These are phyloP conservation scores for Polydrusus cervinus DNA, from an alignment of 2,888 invertebrate genomes.

Conservation along the genomic window DNA sequence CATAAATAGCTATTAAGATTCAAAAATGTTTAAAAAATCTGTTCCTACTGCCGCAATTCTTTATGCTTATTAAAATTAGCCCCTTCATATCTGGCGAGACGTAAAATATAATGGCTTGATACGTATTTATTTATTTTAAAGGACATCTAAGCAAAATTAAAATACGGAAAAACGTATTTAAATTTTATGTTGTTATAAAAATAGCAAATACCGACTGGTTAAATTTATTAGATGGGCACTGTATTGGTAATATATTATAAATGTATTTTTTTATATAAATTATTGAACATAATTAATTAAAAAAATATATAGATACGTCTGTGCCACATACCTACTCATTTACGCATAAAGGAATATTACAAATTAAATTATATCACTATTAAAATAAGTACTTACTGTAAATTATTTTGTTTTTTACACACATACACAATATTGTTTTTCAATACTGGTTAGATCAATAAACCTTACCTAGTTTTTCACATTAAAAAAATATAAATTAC, in stretches of 20 bases:
- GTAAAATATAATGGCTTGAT: background rate
- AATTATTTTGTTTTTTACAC: too few relatives aligned
- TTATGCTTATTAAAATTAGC: constrained; percentile 11
- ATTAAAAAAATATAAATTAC: too few relatives aligned
- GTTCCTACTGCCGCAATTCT: constrained; percentile 5
- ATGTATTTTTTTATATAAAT: too few relatives aligned
- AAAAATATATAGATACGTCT: too few relatives aligned
- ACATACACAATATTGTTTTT: background rate
- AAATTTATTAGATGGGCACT: background rate
- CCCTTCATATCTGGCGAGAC: background rate
- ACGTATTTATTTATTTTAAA: background rate
- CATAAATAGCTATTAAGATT: background rate
- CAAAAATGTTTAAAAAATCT: background rate
- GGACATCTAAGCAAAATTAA: background rate
- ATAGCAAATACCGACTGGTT: background rate
- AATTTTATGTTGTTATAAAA: background rate
- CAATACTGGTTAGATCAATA: background rate
- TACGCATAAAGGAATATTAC: constrained; percentile 2
- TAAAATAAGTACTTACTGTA: too few relatives aligned
- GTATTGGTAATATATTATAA: too few relatives aligned
- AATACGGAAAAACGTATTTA: background rate
- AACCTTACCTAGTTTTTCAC: background rate
- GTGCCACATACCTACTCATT: background rate
- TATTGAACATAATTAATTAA: too few relatives aligned
- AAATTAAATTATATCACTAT: background rate